Conservation (phyloP, 2,113 vertebrate genomes). For the Atractosteus spatula region DNA sequence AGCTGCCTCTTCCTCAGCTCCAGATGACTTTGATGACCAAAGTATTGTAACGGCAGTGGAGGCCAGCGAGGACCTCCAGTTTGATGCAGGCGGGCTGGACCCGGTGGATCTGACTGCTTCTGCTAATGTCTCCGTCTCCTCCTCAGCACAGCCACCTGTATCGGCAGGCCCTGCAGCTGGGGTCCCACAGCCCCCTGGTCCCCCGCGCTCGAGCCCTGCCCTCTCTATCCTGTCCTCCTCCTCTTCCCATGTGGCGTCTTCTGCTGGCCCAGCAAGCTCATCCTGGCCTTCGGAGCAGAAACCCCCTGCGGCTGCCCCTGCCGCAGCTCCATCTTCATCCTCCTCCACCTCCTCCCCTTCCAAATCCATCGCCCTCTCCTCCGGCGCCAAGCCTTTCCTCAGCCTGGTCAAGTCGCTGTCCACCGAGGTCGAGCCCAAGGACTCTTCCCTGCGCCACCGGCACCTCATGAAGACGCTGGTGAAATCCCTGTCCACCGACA, state of each 20-base stretch:
- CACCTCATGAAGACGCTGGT: conserved; percentile 96
- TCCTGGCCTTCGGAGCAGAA: conserved; percentile 67
- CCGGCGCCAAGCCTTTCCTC: conserved; percentile 82
- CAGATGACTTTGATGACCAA: conserved; percentile 71
- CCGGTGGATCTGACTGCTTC: conserved; percentile 48
- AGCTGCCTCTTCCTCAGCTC: conserved; percentile 35
- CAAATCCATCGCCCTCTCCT: conserved; percentile 66
- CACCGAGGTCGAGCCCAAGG: conserved; percentile 87
- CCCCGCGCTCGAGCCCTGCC: conserved; percentile 61
- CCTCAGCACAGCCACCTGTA: conserved; percentile 38
- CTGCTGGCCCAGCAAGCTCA: conserved; percentile 50
- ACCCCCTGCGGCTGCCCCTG: conserved; percentile 48
- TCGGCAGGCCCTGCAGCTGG: conserved; percentile 43
- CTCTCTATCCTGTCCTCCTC: conserved; percentile 60
- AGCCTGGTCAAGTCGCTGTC: conserved; percentile 91
- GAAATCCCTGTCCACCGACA: conserved; percentile 93
- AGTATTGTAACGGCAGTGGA: conserved; percentile 80
- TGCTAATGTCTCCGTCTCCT: conserved; percentile 48
- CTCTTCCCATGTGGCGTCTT: conserved; percentile 34
- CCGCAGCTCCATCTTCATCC: conserved; percentile 30
- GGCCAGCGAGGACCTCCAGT: conserved; percentile 83
- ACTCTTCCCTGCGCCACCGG: conserved; percentile 73
- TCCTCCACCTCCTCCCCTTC: conserved; percentile 78
- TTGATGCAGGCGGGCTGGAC: conserved; percentile 61
- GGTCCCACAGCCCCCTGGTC: conserved; percentile 37